Evolutionary conservation across 2,113 vertebrate genomes (phyloP).

Genomic region (Zosterops pallidus): DNA sequence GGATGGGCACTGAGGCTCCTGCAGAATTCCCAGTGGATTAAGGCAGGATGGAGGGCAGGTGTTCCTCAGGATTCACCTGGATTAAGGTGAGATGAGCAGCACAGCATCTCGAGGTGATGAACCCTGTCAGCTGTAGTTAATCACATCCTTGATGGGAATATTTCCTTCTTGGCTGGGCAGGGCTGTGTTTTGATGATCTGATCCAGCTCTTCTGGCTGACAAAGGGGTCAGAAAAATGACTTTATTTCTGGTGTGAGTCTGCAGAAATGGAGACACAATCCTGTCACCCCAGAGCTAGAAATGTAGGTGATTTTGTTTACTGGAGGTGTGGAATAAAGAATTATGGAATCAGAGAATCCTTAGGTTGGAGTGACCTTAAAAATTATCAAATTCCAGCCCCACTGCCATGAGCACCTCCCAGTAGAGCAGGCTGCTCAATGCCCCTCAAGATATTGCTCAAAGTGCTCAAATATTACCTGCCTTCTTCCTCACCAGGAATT

Average conservation of each 20-base stretch:
- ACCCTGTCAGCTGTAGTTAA: neutral
- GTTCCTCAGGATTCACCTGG: neutral
- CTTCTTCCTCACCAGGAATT: neutral
- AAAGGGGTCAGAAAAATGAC: neutral
- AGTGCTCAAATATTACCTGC: neutral
- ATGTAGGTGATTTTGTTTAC: neutral
- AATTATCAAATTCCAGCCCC: neutral
- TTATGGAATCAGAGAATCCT: neutral
- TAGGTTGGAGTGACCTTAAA: neutral
- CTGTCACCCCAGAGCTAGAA: neutral
- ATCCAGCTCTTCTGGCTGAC: neutral
- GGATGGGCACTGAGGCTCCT: neutral
- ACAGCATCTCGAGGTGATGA: neutral
- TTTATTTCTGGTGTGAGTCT: neutral
- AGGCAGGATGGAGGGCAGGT: neutral
- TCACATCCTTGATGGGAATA: neutral
- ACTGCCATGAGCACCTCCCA: neutral
- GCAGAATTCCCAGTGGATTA: rapidly evolving
- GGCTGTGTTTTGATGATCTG: neutral
- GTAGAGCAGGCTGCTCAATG: neutral
- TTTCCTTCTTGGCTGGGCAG: neutral
- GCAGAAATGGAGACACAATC: neutral
- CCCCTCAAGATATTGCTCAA: neutral
- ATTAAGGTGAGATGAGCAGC: neutral
- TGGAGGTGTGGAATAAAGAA: neutral